These are phyloP conservation scores for Epizoanthus stellaris DNA, from an alignment of 92 coral and sea anemone genomes.

Conservation along the genomic window DNA sequence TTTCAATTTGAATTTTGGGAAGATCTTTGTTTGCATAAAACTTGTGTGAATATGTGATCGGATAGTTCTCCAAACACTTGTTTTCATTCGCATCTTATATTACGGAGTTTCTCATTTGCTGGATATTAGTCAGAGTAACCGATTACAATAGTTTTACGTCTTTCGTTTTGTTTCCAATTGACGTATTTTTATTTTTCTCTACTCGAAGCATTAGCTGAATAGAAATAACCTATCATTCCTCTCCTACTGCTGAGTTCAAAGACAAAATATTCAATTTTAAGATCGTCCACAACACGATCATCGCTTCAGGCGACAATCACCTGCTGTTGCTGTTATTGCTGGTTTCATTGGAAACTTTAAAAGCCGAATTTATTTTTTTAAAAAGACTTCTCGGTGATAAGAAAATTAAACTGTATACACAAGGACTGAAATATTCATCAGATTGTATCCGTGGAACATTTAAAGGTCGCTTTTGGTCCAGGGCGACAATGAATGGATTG, in stretches of 20 bases:
- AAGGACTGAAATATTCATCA: not conserved
- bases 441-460: too few relatives aligned
- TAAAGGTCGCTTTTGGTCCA: not conserved
- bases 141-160: not conserved
- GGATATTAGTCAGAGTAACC: not conserved
- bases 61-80: not conserved
- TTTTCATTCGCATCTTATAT: not conserved
- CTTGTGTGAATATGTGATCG: not conserved
- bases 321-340: not conserved
- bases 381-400: not conserved
- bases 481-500: slow-evolving; percentile 61
- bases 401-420: not conserved
- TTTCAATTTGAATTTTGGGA: not conserved
- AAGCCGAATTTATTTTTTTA: too few relatives aligned
- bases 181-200: not conserved
- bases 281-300: not conserved
- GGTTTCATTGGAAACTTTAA: too few relatives aligned
- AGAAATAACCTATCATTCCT: not conserved
- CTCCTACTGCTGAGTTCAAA: not conserved
- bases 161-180: not conserved
- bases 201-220: not conserved
- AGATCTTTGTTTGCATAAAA: not conserved
- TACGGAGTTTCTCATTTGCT: not conserved
- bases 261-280: not conserved
- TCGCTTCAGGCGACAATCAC: not conserved